Evolutionary conservation across 1,140 invertebrate genomes (phyloP).

Genomic region (Penaeus vannamei): DNA sequence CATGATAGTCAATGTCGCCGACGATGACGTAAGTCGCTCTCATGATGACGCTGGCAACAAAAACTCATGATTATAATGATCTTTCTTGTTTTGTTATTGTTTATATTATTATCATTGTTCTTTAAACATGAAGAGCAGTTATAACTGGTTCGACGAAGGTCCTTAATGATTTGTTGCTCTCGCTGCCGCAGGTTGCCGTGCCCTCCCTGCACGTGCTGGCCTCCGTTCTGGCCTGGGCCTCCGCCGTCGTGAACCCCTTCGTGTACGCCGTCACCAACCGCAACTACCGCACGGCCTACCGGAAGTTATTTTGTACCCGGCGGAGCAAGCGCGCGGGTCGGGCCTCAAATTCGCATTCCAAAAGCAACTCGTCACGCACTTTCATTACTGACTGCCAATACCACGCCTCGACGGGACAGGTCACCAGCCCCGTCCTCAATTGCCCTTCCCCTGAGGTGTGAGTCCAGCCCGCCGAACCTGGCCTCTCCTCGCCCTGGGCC

Average conservation of each 20-base stretch:
- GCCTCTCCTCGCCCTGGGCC: neutral
- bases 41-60: neutral
- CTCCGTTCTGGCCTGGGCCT: conserved; percentile 88
- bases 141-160: neutral
- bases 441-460: conserved; percentile 46
- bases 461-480: neutral
- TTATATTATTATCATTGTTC: neutral
- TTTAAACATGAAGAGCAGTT: no score
- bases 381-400: conserved; percentile 71
- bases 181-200: conserved; percentile 71
- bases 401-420: conserved; percentile 63
- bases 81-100: neutral
- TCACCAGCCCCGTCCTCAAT: conserved; percentile 55
- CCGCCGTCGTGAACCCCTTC: conserved; percentile 87
- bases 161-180: no score
- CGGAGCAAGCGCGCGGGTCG: conserved; percentile 35
- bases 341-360: conserved; percentile 61
- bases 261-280: conserved; percentile 90
- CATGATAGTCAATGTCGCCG: conserved; percentile 88
- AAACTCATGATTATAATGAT: neutral
- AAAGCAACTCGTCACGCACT: conserved; percentile 70
- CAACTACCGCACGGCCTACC: conserved; percentile 84
- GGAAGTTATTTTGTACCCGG: conserved; percentile 75
- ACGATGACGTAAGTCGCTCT: conserved; percentile 74
- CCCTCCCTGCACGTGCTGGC: conserved; percentile 84